Evolutionary conservation across 37 sponge, comb jelly and placozoan species (phyloP).

Genomic region (Mnemiopsis leidyi): DNA sequence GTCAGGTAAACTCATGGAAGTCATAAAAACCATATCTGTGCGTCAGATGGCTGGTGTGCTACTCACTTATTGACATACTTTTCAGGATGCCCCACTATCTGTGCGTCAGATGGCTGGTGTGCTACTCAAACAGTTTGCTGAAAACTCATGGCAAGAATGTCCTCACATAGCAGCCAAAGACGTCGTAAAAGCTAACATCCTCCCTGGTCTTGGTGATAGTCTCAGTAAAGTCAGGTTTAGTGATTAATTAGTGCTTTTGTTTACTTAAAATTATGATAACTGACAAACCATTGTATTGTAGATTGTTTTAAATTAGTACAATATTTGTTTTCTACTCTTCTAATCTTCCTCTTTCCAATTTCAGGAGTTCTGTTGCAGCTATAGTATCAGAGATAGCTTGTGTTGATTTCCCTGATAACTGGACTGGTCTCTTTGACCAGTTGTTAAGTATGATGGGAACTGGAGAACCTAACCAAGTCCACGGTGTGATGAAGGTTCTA

Average conservation of each 20-base stretch:
- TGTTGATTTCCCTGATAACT: conserved; percentile 34
- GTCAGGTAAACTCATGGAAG: no score
- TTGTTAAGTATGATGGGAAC: conserved; percentile 26
- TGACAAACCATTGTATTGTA: no score
- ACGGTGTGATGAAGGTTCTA: conserved; percentile 46
- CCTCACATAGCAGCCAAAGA: conserved; percentile 26
- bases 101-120: conserved; percentile 54
- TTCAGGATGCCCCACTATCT: conserved; percentile 27
- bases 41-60: background rate
- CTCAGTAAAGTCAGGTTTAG: conserved; percentile 38
- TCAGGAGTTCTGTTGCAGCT: conserved; percentile 23
- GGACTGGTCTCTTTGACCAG: conserved; percentile 30
- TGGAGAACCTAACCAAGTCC: conserved; percentile 1
- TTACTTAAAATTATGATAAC: no score
- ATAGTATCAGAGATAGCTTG: conserved; percentile 7
- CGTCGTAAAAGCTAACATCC: conserved; percentile 5
- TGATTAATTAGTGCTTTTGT: no score
- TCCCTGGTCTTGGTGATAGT: conserved; percentile 14
- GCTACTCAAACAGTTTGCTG: conserved; percentile 46
- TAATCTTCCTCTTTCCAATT: background rate
- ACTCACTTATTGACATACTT: no score
- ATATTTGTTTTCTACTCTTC: no score
- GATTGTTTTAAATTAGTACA: no score
- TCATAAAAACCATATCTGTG: background rate
- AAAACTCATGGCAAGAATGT: background rate